These are phyloP conservation scores for Pentamera pediparva DNA, from an alignment of 53 echinoderm and acorn worm genomes.

Conservation along the genomic window DNA sequence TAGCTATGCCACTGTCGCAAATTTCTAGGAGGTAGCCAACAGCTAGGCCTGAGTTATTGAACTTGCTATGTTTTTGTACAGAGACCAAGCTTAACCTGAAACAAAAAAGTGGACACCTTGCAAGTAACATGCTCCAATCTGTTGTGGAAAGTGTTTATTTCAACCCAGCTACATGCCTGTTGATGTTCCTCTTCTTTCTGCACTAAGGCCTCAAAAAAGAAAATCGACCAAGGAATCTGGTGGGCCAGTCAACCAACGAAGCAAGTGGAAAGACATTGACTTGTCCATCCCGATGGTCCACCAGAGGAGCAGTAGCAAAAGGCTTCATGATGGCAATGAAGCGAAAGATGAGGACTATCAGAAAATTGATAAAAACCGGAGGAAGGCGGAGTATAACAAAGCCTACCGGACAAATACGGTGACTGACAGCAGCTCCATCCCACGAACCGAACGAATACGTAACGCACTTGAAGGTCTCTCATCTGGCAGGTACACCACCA, in stretches of 20 bases:
- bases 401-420: not conserved
- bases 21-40: too few species aligned
- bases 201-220: not conserved
- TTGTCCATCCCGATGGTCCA: not conserved
- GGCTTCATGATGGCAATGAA: too few species aligned
- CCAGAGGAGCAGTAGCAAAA: not conserved
- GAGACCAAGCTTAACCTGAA: too few species aligned
- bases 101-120: too few species aligned
- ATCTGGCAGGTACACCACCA: not conserved
- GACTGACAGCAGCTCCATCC: not conserved
- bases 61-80: too few species aligned
- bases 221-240: not conserved
- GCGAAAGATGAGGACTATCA: too few species aligned
- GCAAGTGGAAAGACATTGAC: not conserved
- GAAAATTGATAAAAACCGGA: not conserved
- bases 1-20: too few species aligned
- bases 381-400: not conserved
- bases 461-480: not conserved
- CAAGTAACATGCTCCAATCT: too few species aligned
- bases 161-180: too few species aligned
- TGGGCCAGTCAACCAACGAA: not conserved
- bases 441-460: constrained; percentile 2
- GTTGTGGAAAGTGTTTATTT: too few species aligned
- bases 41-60: too few species aligned
- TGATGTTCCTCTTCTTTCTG: too few species aligned